Evolutionary conservation across 2,888 invertebrate genomes (phyloP), one percentile per base, ranked within the genome.

Genomic region (Drosophila paracracens): DNA sequence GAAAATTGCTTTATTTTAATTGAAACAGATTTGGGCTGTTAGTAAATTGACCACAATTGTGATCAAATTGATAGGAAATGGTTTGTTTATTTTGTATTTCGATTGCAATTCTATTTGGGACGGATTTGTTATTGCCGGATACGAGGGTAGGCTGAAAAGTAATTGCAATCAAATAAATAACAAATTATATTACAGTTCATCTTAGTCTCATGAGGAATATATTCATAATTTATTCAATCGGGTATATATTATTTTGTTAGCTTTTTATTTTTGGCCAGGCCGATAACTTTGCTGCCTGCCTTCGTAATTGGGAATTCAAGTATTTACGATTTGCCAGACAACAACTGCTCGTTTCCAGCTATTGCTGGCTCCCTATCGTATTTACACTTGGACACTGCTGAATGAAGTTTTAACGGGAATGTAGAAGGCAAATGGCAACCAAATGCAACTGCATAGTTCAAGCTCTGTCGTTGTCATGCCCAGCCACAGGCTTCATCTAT

Each of bases 381-480:
- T 52, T 68, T 51, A 36, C 57, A 35, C 31, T 18, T 31, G 36
- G 38, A 48, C 48, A 66, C 18, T 33, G 51, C 46, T 25, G 13
- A 8, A 18, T 38, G 18, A 38, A 8, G 8, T 38, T 38, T 18
- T 4, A 4, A 38, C 38, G 8, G 7, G 18, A 36, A 6, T 2
- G 13, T 5, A 6, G 36, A 36, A 16, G 36, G 16, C 16, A 5
- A 16, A 16, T 16, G 36, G 2, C 16, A 36, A 13, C 36, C 5
- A 13, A 56, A 50, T 60, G 71, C 61, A 71, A 25, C 10, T 72
- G 71, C 58, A 58, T 2, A 38, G 27, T 4, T 56, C 29, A 29
- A 21, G 48, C 10, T 50, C 33, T 46, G n/a, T 43, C 18, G 46
- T 27, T 18, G 27, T 18, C 36, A 13, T 29, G 27, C 48, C 16